phyloP scores from a whole-genome alignment of 2,888 invertebrate genomes.

The Clistopyga incitator region DNA sequence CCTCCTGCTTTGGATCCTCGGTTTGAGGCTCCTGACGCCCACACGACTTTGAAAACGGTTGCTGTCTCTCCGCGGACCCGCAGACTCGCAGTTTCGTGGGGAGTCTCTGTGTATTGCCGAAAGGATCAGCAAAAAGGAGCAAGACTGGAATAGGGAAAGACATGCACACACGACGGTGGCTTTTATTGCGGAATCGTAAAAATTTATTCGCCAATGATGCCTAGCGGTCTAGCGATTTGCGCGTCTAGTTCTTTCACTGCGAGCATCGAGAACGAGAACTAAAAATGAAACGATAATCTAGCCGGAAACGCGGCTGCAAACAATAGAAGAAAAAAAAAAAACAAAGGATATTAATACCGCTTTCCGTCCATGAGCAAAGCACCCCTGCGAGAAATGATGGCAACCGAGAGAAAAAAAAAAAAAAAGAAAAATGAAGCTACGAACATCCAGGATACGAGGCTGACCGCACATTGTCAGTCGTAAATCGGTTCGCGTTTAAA shows the following conservation, averaged over 20 bases:
- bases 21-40: slow-evolving; percentile 12
- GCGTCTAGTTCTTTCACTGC: slow-evolving; percentile 5
- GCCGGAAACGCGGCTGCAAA: neutral
- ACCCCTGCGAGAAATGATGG: slow-evolving; percentile 9
- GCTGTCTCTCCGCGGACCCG: slow-evolving; percentile 38
- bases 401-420: slow-evolving; percentile 24
- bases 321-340: slow-evolving; percentile 17
- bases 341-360: slow-evolving; percentile 8
- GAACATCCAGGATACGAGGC: slow-evolving; percentile 51
- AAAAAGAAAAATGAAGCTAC: slow-evolving; percentile 11
- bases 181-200: slow-evolving; percentile 68
- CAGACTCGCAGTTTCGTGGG: slow-evolving; percentile 30
- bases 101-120: neutral
- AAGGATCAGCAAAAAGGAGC: slow-evolving; percentile 22
- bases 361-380: neutral
- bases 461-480: slow-evolving; percentile 59
- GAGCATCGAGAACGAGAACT: neutral
- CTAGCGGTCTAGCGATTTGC: slow-evolving; percentile 39
- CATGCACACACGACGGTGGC: slow-evolving; percentile 10
- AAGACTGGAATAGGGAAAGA: neutral
- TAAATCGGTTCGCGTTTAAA: slow-evolving; percentile 58
- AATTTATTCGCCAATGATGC: slow-evolving; percentile 70
- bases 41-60: slow-evolving; percentile 53
- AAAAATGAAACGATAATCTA: slow-evolving; percentile 34
- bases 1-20: slow-evolving; percentile 13